Percentiles rank a stretch among this genome's conserved stretches.
Evolutionary conservation across 2,797 vertebrate genomes (phyloP).

Genomic region (Pangasius larnaudii): DNA sequence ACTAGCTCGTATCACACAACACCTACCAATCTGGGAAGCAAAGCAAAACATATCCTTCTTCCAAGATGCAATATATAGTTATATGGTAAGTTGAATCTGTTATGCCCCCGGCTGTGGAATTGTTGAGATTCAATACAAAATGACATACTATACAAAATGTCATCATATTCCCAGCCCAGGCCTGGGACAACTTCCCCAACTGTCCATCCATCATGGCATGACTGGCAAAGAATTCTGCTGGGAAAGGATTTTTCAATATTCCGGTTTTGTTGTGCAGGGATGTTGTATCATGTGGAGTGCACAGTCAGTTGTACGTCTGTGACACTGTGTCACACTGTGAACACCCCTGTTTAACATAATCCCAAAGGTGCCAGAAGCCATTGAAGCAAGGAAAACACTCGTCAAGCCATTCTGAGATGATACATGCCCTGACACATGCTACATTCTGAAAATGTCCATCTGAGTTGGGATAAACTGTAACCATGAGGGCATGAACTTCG

Average conservation of each 20-base stretch:
- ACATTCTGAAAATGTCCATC: neutral
- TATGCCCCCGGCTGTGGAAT: neutral
- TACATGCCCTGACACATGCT: neutral
- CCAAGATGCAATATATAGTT: neutral
- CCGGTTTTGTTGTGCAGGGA: neutral
- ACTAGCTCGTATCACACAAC: neutral
- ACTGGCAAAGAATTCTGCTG: neutral
- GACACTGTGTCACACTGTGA: neutral
- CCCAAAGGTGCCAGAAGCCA: neutral
- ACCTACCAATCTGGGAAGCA: neutral
- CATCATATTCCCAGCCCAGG: neutral
- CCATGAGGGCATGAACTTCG: neutral
- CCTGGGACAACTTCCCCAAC: neutral
- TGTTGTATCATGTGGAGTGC: neutral
- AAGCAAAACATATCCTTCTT: neutral
- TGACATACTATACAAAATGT: neutral
- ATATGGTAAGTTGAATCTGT: neutral
- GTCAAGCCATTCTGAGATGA: neutral
- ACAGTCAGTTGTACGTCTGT: neutral
- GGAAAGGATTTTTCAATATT: neutral
- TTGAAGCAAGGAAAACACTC: neutral
- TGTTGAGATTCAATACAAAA: neutral
- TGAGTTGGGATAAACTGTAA: neutral
- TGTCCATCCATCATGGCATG: neutral
- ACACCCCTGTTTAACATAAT: slow-evolving; percentile 1